phyloP scores from a whole-genome alignment of 2,888 invertebrate species.

The Hirtodrosophila alboralis region DNA sequence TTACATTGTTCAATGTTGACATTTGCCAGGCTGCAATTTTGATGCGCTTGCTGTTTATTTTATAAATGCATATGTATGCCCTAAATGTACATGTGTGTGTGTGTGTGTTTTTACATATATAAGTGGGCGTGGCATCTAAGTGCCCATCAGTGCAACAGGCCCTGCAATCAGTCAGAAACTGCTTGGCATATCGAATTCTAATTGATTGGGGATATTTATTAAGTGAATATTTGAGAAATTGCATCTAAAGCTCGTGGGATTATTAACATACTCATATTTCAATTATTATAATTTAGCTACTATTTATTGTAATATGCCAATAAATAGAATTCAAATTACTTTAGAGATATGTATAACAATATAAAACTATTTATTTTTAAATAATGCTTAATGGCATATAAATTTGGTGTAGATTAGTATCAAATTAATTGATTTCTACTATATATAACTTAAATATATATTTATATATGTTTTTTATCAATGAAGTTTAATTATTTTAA shows the following conservation, averaged over 20 bases:
- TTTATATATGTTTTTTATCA: too few relatives aligned
- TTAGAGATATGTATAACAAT: too few relatives aligned
- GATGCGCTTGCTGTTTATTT: slow-evolving; percentile 25
- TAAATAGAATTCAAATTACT: too few relatives aligned
- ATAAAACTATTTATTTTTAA: too few relatives aligned
- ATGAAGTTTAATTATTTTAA: too few relatives aligned
- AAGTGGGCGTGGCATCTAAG: slow-evolving; percentile 28
- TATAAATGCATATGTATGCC: slow-evolving; percentile 3
- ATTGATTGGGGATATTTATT: slow-evolving; percentile 36
- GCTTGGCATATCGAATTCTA: slow-evolving; percentile 37
- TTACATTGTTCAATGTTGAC: slow-evolving; percentile 44
- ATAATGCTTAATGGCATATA: too few relatives aligned
- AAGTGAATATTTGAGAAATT: slow-evolving; percentile 16
- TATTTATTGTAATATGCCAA: too few relatives aligned
- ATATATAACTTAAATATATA: too few relatives aligned
- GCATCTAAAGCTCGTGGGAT: background rate
- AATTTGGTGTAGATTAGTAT: too few relatives aligned
- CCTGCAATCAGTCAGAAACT: slow-evolving; percentile 39
- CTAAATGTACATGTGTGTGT: slow-evolving; percentile 9
- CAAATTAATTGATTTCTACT: too few relatives aligned
- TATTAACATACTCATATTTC: too few relatives aligned
- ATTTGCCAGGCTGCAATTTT: slow-evolving; percentile 23
- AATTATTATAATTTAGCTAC: too few relatives aligned
- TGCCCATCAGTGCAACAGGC: slow-evolving; percentile 27
- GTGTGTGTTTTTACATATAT: slow-evolving; percentile 9